Evolutionary conservation across 2,888 invertebrate genomes (phyloP), one percentile per base, ranked within the genome.

Genomic region (Danaus chrysippus): DNA sequence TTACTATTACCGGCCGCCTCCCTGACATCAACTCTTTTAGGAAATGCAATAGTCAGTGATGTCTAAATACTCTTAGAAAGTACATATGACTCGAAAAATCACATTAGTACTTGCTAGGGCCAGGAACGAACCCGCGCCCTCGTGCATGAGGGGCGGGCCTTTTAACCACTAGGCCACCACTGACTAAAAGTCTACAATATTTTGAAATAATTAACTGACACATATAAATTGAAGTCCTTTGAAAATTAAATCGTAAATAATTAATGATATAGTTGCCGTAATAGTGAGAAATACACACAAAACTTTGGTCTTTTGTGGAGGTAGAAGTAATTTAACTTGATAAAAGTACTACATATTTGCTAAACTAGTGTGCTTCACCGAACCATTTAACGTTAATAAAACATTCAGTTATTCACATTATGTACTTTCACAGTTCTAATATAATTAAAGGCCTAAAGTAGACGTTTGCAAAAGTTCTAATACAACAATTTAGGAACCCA

Each of bases 291-390:
- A 72, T 69, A 73, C 63, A 68, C 73, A 72, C 68, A 70, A 73
- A 81, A 82, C 68, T 80, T 77, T 73, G 70, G 68, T 70, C 74
- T 75, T 76, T 76, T 73, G 68, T 67, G 66, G 70, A 76, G 71
- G 72, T 75, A 70, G 80, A 82, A 84, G 76, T 80, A 83, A 83
- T 84, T 84, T 79, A 82, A 83, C 78, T 84, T 83, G 72, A 78
- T 78, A 76, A 78, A 77, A 76, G 73, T 74, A 75, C 74, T 82
- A n/a, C n/a, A n/a, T n/a, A 79, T 83, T 83, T 80, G 80, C 73
- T 77, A 73, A 80, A 77, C 78, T 73, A 75, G 76, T 76, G 76
- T 82, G 74, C 79, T 77, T 78, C 80, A 76, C 77, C 72, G 63
- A 62, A 64, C 64, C 67, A 65, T 62, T 64, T 74, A 65, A 67